Evolutionary conservation across 2,888 invertebrate species (phyloP), one percentile per base, ranked within the genome.

Genomic region (Laothoe populi): DNA sequence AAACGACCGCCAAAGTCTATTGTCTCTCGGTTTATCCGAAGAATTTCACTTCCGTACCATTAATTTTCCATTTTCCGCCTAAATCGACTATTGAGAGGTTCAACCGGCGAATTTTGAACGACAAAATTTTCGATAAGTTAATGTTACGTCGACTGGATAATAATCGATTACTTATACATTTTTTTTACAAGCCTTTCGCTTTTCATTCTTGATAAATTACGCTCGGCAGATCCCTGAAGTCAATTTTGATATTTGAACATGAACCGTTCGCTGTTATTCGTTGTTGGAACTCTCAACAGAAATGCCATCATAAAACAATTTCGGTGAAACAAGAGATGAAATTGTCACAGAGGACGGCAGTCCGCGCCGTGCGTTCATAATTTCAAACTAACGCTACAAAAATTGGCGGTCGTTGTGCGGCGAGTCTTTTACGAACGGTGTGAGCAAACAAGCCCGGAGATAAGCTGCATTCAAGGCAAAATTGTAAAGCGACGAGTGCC

Each of bases 381-480:
- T 88, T 84, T 79, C 77, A 72, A 83, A 81, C 81, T 85, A 86
- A 86, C 84, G 80, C 77, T 79, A 77, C 79, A 86, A 89, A 90
- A 88, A 87, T 82, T 80, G 73, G 53, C 35, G 53, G 78, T 72
- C 75, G 75, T 70, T 66, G 66, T 63, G 66, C 64, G 67, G 66
- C 62, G 69, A 79, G 79, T 82, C 84, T 84, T 87, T 87, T 79
- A 79, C 80, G 64, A 70, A 73, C 75, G 74, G 72, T 72, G 82
- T 75, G 77, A 78, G 86, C 86, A 91, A 90, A 90, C 88, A 90
- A 73, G 78, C 74, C 78, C 73, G 79, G 81, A 88, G 90, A 88
- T 88, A 88, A 88, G 88, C 81, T 83, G 86, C 84, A 90, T 91
- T 92, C 89, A 91, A 77, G 79, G 83, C 78, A 69, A 87, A 88